A percentile compares a stretch with the other conserved stretches of the same genome.
These are phyloP conservation scores for Acrocera orbiculus DNA, from an alignment of 2,888 invertebrate genomes.

Conservation along the genomic window DNA sequence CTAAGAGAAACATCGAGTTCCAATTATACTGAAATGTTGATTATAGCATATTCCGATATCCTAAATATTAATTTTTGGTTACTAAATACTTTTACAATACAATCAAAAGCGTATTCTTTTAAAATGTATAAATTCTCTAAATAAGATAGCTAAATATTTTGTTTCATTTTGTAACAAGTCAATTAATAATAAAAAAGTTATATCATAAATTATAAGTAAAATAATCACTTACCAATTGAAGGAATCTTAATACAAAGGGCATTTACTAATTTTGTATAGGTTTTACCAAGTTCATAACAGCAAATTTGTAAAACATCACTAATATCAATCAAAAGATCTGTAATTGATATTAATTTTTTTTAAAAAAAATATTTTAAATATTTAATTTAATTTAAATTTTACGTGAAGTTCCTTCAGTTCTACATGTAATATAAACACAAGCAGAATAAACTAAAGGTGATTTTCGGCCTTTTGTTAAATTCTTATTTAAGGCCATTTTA, in stretches of 20 bases:
- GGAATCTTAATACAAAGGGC: constrained; percentile 82
- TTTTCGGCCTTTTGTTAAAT: constrained; percentile 79
- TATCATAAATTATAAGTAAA: too few species aligned
- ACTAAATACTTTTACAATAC: too few species aligned
- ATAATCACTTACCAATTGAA: constrained; percentile 71
- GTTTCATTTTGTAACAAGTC: too few species aligned
- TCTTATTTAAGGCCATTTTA: constrained; percentile 69
- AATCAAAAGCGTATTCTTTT: too few species aligned
- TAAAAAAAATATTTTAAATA: background rate
- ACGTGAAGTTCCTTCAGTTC: constrained; percentile 89
- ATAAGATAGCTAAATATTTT: too few species aligned
- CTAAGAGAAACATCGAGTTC: too few species aligned
- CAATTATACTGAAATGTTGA: too few species aligned
- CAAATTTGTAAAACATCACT: constrained; percentile 95
- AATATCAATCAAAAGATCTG: constrained; percentile 89
- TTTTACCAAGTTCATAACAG: constrained; percentile 87
- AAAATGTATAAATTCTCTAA: too few species aligned
- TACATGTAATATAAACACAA: constrained; percentile 92
- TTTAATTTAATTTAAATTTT: constrained; percentile 23
- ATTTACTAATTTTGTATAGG: constrained; percentile 74
- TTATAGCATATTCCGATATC: too few species aligned
- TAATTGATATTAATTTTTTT: constrained; percentile 8
- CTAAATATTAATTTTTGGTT: too few species aligned
- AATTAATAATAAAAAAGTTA: too few species aligned
- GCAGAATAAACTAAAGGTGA: constrained; percentile 87